These are phyloP conservation scores for Falco punctatus DNA, from an alignment of 2,113 vertebrate genomes.

Conservation along the genomic window DNA sequence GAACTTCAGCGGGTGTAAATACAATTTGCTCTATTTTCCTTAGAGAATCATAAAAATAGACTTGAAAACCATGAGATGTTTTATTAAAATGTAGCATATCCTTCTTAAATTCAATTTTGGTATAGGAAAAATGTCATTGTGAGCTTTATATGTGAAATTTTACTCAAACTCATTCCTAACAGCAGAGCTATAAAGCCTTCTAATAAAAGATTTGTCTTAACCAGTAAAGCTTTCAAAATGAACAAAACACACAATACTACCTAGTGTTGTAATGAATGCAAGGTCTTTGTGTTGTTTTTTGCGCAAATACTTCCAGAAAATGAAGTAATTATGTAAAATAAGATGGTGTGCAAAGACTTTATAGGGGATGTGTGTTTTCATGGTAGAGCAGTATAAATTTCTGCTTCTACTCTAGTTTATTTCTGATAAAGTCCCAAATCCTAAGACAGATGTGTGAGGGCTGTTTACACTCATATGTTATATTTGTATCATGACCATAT, in stretches of 20 bases:
- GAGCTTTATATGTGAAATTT: not conserved
- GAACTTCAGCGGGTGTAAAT: not conserved
- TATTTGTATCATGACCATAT: not conserved
- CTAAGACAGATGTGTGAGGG: not conserved
- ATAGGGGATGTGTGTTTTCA: not conserved
- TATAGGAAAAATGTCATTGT: not conserved
- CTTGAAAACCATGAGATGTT: not conserved
- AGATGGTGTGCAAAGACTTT: not conserved
- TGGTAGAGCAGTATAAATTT: not conserved
- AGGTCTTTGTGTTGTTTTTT: not conserved
- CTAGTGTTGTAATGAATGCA: not conserved
- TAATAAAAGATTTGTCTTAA: not conserved
- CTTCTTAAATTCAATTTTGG: conserved; percentile 20
- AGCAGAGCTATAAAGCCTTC: not conserved
- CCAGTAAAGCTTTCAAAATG: not conserved
- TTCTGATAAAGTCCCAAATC: not conserved
- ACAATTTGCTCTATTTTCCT: not conserved
- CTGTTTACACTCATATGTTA: not conserved
- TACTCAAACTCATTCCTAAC: not conserved
- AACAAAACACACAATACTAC: not conserved
- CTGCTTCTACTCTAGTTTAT: not conserved
- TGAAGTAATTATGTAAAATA: not conserved
- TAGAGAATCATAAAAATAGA: not conserved
- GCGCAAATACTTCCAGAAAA: not conserved
- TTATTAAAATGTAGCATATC: conserved; percentile 24